Evolutionary conservation across 2,113 vertebrate species (phyloP), one percentile per base, ranked within the genome.

Genomic region (Gnathonemus longibarbis): DNA sequence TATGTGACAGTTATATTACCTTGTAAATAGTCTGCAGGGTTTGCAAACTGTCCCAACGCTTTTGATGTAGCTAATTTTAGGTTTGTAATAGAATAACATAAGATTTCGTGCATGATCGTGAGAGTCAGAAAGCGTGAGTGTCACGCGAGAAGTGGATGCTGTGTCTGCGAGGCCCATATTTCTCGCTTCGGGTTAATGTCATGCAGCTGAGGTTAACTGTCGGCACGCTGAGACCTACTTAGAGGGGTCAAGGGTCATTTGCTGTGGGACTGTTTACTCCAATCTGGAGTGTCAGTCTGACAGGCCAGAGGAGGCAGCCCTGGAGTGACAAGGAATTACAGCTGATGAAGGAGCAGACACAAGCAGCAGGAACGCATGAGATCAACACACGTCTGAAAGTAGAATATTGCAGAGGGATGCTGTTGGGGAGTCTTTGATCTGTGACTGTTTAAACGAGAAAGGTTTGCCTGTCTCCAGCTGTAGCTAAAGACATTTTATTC

Each of bases 311-410:
- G 52, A 88, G 10, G 50, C 3, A 70, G 90, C 70, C 53, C 77
- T 49, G 31, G 31, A 84, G 50, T 88, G 90, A 90, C 90, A 90
- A 52, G 80, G 62, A 88, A 58, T 90, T 46, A 88, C 48, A 24
- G 87, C 48, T 90, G 70, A 2, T 84, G 90, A 89, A 17, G 89
- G 50, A 83, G 52, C 35, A 31, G 46, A 70, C 50, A 31, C 50
- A 21, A 11, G 53, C 31, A 56, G 77, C 70, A 88, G 52, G 70
- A 90, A 90, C 53, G 35, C 42, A 21, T 11, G 39, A 70, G 74
- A 90, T 39, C 7, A 21, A 58, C 35, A 88, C 15, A 84, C 24
- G 74, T 83, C 21, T 53, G 46, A 88, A 39, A 66, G 27, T 49
- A 24, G 24, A n/a, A 80, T 74, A 56, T 74, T 42, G 86, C 13